phyloP scores from a whole-genome alignment of 2,113 vertebrate species.

The Pampusana beccarii region DNA sequence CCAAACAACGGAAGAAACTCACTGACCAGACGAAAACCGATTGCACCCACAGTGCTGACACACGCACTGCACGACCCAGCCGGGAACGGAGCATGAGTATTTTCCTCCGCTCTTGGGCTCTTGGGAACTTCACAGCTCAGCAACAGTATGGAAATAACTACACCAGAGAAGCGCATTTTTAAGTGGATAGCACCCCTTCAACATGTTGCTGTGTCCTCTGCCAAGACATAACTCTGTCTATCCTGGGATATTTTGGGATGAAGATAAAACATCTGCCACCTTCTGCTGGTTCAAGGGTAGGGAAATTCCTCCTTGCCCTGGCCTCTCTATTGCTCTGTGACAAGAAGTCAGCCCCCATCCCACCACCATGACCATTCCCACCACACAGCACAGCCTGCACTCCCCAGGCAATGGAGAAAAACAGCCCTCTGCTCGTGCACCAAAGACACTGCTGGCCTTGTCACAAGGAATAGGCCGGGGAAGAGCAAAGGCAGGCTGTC shows the following conservation, averaged over 20 bases:
- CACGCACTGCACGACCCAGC: rapidly evolving
- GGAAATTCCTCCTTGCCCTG: not conserved
- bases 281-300: not conserved
- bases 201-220: not conserved
- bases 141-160: not conserved
- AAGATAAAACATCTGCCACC: not conserved
- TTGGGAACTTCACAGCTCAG: not conserved
- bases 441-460: not conserved
- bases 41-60: slow-evolving; percentile 45
- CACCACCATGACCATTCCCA: not conserved
- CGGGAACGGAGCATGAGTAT: rapidly evolving
- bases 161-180: not conserved
- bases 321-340: not conserved
- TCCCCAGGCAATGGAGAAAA: not conserved
- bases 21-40: not conserved
- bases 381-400: not conserved
- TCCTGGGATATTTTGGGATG: not conserved
- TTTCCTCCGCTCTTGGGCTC: not conserved
- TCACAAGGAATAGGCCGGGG: not conserved
- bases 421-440: not conserved
- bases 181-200: not conserved
- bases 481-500: not conserved
- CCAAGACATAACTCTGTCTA: not conserved
- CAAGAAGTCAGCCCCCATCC: not conserved
- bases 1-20: slow-evolving; percentile 54